Base-by-base conservation (phyloP, 2,113 vertebrate genomes). In the Felis chaus region DNA sequence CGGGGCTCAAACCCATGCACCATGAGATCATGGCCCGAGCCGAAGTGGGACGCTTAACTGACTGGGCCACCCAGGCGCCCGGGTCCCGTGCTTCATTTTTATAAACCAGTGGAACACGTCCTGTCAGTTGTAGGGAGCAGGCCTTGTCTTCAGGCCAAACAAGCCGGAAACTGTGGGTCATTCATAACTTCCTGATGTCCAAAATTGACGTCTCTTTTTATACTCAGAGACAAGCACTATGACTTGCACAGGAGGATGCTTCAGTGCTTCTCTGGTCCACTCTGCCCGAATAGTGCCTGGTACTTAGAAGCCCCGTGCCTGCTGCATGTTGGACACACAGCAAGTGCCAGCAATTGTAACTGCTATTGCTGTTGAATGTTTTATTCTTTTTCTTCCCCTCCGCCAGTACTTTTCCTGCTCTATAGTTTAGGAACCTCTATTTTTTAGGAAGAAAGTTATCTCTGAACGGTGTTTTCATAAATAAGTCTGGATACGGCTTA, bases 31-130 rank as follows among this genome's bases (percentile, higher is more conserved):
- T 74, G 73, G 45, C 39, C 39, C 8, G 23, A 74, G 39, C 73
- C 3, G 23, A 74, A 74, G 71, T 1, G 11, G 13, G 39, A 45
- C 0, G 1, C 39, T 29, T 7, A 74, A 74, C 23, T 0, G 6
- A 39, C 36, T 15, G 25, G 36, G 69, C 69, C 69, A 73, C 69
- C n/a, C n/a, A 39, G n/a, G 19, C 0, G 19, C n/a, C 69, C 69
- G n/a, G 48, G 55, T 39, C n/a, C n/a, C 39, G 50, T 69, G 33
- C 29, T 92, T 95, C 73, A 23, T 91, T 94, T 96, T 94, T 74
- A 91, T 74, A 63, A 91, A 50, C n/a, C 73, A 86, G 29, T 74
- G 61, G 86, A 83, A 63, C 33, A 31, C 16, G 25, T 8, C 31
- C 55, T 86, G 14, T 83, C 33, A 6, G 57, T 94, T 88, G 84